These are phyloP conservation scores for Cyclophora albipunctata DNA, from an alignment of 2,888 invertebrate species.

Conservation along the genomic window DNA sequence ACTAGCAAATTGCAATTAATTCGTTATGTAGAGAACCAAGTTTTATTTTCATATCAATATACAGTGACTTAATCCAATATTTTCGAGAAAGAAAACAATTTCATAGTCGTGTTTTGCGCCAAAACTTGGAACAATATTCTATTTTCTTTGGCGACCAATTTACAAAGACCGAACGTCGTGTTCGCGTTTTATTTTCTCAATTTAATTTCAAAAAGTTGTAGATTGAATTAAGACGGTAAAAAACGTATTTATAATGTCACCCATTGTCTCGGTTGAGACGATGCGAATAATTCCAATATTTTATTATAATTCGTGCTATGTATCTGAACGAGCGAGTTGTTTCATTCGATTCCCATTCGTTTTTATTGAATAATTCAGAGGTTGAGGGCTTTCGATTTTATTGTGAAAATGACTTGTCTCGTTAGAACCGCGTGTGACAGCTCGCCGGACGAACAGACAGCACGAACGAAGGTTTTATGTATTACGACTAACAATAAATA, in stretches of 20 bases:
- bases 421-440: constrained; percentile 37
- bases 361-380: constrained; percentile 68
- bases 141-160: too few species aligned
- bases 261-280: constrained; percentile 21
- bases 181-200: too few species aligned
- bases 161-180: too few species aligned
- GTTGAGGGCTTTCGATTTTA: constrained; percentile 42
- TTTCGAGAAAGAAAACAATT: too few species aligned
- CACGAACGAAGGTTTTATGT: constrained; percentile 13
- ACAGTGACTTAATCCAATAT: too few species aligned
- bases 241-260: constrained; percentile 22
- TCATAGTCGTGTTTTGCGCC: too few species aligned
- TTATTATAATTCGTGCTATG: constrained; percentile 55
- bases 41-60: too few species aligned
- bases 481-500: neutral
- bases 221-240: too few species aligned
- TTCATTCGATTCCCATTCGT: constrained; percentile 50
- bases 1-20: constrained; percentile 1
- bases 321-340: constrained; percentile 54
- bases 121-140: too few species aligned
- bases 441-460: constrained; percentile 23
- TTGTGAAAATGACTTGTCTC: constrained; percentile 46
- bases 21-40: too few species aligned
- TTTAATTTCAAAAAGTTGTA: too few species aligned
- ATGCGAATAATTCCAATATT: constrained; percentile 40